Evolutionary conservation across 1,140 invertebrate species (phyloP), one percentile per base, ranked within the genome.

Genomic region (Zaprionus africanus): DNA sequence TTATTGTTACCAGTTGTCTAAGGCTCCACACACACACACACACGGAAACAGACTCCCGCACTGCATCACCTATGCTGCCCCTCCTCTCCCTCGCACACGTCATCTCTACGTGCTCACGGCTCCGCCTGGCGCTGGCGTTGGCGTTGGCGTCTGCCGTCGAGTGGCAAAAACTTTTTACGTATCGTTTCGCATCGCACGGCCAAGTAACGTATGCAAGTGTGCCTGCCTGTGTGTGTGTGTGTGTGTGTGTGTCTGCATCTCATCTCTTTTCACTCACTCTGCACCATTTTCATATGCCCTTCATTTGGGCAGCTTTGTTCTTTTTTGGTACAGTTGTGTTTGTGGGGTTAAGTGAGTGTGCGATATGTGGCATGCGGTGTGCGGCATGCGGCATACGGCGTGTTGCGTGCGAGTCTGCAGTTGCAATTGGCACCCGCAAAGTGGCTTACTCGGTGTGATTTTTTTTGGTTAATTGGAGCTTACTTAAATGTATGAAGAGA

Each of bases 1-100:
- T 88, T 87, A 87, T 87, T 87, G 84, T 87, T 88, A 72, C 84
- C 81, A 88, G 84, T 87, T 87, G 84, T 84, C 84, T 88, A 87
- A 78, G 80, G 67, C 53, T 46, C 41, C 41, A 26, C 59, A 38
- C 51, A 49, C 61, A 7, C 13, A 6, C 26, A 31, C 49, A n/a
- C 60, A 62, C 31, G 31, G 31, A 34, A 34, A 34, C 28, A 31
- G 22, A 46, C 64, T 66, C 65, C 19, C 24, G 36, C 24, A 51
- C 31, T 34, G n/a, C 41, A 66, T 46, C 46, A 46, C 28, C 41
- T 49, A 49, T 46, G 31, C 28, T 19, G 28, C 54, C 34, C 36
- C 58, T 6, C 12, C 57, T 43, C 56, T 17, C 58, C 17, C 56
- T n/a, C 46, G 15, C 19, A 22, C 51, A 65, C 67, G 28, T 19